Percentiles rank a stretch among this genome's conserved stretches.
phyloP scores from a whole-genome alignment of 2,888 invertebrate genomes.

The Stenodera caucasica region DNA sequence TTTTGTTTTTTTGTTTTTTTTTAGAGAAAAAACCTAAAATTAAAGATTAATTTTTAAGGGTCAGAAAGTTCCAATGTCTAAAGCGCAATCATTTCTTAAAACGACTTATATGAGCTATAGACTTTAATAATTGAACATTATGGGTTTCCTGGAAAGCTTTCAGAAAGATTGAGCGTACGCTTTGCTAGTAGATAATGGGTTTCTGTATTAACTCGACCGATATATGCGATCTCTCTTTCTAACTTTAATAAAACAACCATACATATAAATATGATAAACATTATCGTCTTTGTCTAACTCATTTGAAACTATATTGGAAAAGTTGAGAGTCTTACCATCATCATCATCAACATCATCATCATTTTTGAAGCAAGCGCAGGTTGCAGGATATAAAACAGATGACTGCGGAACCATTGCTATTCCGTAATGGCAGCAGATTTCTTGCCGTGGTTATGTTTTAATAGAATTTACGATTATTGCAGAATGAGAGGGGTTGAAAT shows the following conservation, averaged over 20 bases:
- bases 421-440: slow-evolving; percentile 58
- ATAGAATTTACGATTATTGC: slow-evolving; percentile 59
- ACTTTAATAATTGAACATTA: slow-evolving; percentile 58
- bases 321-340: slow-evolving; percentile 5
- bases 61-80: slow-evolving; percentile 39
- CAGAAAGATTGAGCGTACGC: slow-evolving; percentile 55
- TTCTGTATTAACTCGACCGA: slow-evolving; percentile 43
- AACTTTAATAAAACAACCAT: not conserved
- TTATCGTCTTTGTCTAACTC: slow-evolving; percentile 2
- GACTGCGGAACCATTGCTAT: slow-evolving; percentile 52
- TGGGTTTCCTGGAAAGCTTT: slow-evolving; percentile 55
- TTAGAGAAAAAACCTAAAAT: slow-evolving; percentile 48
- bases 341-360: slow-evolving; percentile 7
- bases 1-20: slow-evolving; percentile 14
- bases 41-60: slow-evolving; percentile 51
- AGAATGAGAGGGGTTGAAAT: slow-evolving; percentile 50
- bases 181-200: slow-evolving; percentile 43
- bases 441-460: slow-evolving; percentile 59
- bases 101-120: slow-evolving; percentile 57
- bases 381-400: slow-evolving; percentile 54
- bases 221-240: slow-evolving; percentile 10
- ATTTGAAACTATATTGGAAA: not conserved
- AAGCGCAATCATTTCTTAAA: slow-evolving; percentile 53
- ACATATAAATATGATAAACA: not conserved
- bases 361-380: slow-evolving; percentile 23